Percentiles rank a stretch among this genome's conserved stretches.
Conservation (phyloP, 2,113 vertebrate genomes). For the Onychostoma macrolepis region DNA sequence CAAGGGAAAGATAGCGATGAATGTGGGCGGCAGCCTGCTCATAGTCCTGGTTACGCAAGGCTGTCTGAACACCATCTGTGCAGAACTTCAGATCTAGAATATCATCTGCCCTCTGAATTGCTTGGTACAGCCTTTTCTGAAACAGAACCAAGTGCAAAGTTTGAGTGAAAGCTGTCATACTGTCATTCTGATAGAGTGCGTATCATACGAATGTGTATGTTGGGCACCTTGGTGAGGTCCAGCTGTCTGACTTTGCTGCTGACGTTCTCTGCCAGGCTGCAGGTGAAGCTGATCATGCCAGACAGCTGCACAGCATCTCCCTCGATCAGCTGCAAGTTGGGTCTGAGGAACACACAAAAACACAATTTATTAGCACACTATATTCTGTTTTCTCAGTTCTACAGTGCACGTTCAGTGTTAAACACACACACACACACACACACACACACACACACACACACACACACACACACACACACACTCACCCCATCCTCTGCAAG, state of each 20-base stretch:
- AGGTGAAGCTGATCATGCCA: conserved; percentile 97
- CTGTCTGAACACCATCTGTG: conserved; percentile 95
- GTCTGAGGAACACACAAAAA: conserved; percentile 73
- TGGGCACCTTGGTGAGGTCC: conserved; percentile 91
- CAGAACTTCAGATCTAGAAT: conserved; percentile 98
- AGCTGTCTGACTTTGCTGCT: conserved; percentile 97
- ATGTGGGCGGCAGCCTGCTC: conserved; percentile 97
- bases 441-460: no score
- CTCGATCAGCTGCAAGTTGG: conserved; percentile 93
- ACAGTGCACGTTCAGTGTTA: neutral
- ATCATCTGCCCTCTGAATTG: conserved; percentile 95
- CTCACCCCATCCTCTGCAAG: conserved; percentile 94
- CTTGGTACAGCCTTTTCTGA: conserved; percentile 96
- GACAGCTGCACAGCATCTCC: conserved; percentile 94
- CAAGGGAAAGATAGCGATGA: conserved; percentile 93
- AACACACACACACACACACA: conserved; percentile 75
- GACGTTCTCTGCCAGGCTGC: conserved; percentile 94
- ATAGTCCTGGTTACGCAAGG: conserved; percentile 90
- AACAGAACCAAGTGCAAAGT: neutral
- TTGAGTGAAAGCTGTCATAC: neutral
- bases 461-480: conserved; percentile 60
- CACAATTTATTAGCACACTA: neutral
- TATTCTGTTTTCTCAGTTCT: neutral
- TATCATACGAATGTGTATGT: neutral
- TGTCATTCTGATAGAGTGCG: neutral